These are phyloP conservation scores for Characodon lateralis DNA, from an alignment of 2,797 vertebrate species.

Conservation along the genomic window DNA sequence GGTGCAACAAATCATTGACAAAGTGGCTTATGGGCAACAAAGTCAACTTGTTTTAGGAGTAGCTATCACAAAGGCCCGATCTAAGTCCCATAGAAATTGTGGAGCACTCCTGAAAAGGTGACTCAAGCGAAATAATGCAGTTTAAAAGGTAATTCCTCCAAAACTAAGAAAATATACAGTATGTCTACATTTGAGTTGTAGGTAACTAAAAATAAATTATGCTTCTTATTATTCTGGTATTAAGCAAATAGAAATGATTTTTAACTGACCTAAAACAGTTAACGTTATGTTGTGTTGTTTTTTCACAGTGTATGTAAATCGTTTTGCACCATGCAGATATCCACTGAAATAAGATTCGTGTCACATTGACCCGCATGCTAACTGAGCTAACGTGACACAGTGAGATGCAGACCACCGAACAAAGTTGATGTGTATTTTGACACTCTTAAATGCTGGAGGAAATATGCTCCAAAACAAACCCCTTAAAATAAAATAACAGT, in stretches of 20 bases:
- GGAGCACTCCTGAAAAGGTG: too few species aligned
- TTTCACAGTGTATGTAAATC: background rate
- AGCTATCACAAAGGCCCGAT: background rate
- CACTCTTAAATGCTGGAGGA: background rate
- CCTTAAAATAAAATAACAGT: background rate
- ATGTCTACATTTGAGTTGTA: background rate
- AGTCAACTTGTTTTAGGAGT: background rate
- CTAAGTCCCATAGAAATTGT: background rate
- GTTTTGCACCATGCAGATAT: background rate
- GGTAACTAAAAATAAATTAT: background rate
- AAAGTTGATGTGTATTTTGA: too few species aligned
- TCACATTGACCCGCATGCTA: too few species aligned
- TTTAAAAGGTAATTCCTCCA: background rate
- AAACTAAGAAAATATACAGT: background rate
- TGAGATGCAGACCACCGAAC: too few species aligned
- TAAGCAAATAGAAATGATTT: background rate
- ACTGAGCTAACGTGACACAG: too few species aligned
- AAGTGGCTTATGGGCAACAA: background rate
- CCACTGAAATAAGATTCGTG: background rate
- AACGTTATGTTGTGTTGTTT: background rate
- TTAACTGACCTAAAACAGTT: background rate
- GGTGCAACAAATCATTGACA: too few species aligned
- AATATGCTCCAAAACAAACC: background rate
- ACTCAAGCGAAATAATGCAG: background rate
- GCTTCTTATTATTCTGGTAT: background rate